Percentiles rank a stretch among this genome's conserved stretches.
These are phyloP conservation scores for Crocodylus rhombifer DNA, from an alignment of 2,797 vertebrate species.

Conservation along the genomic window DNA sequence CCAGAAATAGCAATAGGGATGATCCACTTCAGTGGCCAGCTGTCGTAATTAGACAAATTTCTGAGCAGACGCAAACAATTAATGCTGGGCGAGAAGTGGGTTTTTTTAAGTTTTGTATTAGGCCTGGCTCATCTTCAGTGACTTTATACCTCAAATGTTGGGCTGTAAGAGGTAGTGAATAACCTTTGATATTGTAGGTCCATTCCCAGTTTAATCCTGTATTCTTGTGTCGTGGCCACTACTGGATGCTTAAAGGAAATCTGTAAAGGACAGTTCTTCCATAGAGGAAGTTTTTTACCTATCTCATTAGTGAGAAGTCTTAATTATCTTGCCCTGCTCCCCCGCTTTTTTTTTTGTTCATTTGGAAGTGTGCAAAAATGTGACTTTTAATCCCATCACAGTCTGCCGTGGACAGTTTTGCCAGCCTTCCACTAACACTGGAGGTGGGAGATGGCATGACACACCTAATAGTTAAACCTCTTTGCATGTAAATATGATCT, in stretches of 20 bases:
- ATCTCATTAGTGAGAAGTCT: not conserved
- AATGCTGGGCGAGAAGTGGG: not conserved
- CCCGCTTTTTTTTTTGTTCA: not conserved
- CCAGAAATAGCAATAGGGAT: not conserved
- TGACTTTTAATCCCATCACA: not conserved
- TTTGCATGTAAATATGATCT: no score
- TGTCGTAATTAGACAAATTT: not conserved
- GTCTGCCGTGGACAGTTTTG: conserved; percentile 5
- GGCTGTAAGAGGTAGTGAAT: not conserved
- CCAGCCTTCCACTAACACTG: conserved; percentile 2
- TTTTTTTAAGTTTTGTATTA: not conserved
- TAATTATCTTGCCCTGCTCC: not conserved
- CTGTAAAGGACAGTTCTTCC: not conserved
- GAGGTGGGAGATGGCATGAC: not conserved
- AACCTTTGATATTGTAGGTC: not conserved
- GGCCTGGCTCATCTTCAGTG: conserved; percentile 8
- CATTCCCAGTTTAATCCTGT: not conserved
- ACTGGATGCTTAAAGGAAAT: not conserved
- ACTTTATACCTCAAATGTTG: not conserved
- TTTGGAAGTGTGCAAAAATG: not conserved
- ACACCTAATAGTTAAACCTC: not conserved
- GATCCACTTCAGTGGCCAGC: fast-evolving
- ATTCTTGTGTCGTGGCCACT: not conserved
- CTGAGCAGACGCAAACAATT: not conserved
- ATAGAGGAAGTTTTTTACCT: not conserved